Conservation (phyloP, 2,113 vertebrate genomes). For the Telmatochromis brichardi region DNA sequence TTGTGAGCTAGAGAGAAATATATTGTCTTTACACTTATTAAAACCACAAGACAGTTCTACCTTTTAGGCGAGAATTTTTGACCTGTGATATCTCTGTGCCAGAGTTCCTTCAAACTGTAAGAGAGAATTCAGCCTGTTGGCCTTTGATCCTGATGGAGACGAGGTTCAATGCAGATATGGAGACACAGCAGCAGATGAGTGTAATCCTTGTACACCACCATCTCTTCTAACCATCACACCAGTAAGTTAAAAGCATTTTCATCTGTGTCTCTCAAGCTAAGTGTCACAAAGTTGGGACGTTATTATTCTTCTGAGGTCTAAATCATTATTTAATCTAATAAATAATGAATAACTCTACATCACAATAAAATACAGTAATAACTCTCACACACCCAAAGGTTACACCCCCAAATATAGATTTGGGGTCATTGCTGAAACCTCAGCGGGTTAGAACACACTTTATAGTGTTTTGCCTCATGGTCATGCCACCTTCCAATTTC, state of each 20-base stretch:
- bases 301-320: neutral
- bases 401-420: neutral
- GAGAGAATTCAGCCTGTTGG: constrained; percentile 4
- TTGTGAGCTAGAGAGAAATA: neutral
- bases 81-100: neutral
- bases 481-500: neutral
- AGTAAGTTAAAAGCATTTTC: neutral
- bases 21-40: neutral
- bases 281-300: rapidly evolving
- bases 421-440: neutral
- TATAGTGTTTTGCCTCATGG: neutral
- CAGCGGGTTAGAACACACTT: neutral
- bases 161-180: constrained; percentile 1
- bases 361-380: neutral
- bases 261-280: neutral
- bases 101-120: constrained; percentile 44
- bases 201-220: neutral
- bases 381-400: neutral
- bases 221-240: neutral
- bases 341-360: neutral
- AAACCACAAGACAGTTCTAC: neutral
- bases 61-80: rapidly evolving
- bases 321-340: neutral
- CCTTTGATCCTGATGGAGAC: constrained; percentile 29
- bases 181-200: neutral